Evolutionary conservation across 2,113 vertebrate species (phyloP).

Genomic region (Podilymbus podiceps): DNA sequence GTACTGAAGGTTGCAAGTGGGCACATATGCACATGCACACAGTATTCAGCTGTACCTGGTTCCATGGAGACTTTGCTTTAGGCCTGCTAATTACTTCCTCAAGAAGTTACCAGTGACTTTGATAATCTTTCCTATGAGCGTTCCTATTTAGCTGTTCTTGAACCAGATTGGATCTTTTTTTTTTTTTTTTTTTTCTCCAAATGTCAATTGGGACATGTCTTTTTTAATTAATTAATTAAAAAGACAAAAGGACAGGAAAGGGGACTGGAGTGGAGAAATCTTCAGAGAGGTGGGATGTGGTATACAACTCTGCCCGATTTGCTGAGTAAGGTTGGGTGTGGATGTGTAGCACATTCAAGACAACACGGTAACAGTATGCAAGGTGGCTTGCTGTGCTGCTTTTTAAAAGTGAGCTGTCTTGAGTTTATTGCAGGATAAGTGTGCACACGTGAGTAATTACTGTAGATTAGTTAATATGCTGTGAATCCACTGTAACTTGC

Average conservation of each 20-base stretch:
- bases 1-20: not conserved
- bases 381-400: not conserved
- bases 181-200: no score
- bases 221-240: not conserved
- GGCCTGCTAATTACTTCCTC: not conserved
- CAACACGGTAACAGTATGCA: not conserved
- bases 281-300: not conserved
- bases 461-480: not conserved
- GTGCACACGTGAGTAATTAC: not conserved
- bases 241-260: not conserved
- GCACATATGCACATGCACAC: not conserved
- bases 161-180: not conserved
- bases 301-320: not conserved
- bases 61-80: not conserved
- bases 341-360: not conserved
- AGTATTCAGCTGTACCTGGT: not conserved
- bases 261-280: not conserved
- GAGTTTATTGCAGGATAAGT: not conserved
- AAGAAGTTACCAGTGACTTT: not conserved
- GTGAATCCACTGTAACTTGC: not conserved
- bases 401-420: not conserved
- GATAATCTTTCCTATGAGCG: accelerated
- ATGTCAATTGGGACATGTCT: not conserved
- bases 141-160: not conserved
- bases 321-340: slow-evolving; percentile 10